A percentile compares a stretch with the other conserved stretches of the same genome.
These are phyloP conservation scores for Pyxicephalus adspersus DNA, from an alignment of 2,113 vertebrate genomes.

Conservation along the genomic window DNA sequence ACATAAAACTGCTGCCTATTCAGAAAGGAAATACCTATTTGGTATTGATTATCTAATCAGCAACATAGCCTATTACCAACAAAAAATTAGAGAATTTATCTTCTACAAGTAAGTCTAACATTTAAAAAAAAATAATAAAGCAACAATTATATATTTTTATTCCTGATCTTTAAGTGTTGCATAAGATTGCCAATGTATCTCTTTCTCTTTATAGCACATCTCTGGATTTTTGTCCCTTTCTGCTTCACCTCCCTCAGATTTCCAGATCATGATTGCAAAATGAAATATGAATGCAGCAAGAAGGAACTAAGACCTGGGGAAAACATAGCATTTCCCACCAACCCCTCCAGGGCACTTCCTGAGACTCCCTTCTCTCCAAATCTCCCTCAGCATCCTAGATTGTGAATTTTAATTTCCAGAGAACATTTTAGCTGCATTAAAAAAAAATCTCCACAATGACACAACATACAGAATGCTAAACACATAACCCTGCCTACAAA, in stretches of 20 bases:
- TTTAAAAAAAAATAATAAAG: background rate
- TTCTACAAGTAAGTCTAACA: background rate
- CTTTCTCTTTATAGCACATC: background rate
- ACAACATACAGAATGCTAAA: background rate
- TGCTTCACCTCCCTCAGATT: constrained; percentile 40
- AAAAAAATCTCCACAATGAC: background rate
- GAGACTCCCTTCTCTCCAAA: constrained; percentile 34
- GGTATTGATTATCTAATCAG: no score
- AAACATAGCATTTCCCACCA: constrained; percentile 44
- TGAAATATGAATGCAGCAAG: constrained; percentile 59
- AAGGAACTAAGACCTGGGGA: constrained; percentile 40
- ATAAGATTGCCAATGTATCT: background rate
- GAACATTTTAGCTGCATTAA: background rate
- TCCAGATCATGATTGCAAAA: constrained; percentile 47
- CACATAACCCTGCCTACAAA: background rate
- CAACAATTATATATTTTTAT: background rate
- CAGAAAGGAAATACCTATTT: constrained; percentile 5
- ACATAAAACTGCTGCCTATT: background rate
- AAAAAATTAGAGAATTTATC: background rate
- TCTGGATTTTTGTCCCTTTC: constrained; percentile 4
- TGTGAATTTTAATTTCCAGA: constrained; percentile 7
- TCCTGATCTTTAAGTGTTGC: background rate
- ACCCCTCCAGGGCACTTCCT: constrained; percentile 32
- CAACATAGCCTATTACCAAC: no score
- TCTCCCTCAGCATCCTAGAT: constrained; percentile 16